Percentiles rank a stretch among this genome's conserved stretches.
Conservation (phyloP, 2,113 vertebrate genomes). For the Daboia siamensis region DNA sequence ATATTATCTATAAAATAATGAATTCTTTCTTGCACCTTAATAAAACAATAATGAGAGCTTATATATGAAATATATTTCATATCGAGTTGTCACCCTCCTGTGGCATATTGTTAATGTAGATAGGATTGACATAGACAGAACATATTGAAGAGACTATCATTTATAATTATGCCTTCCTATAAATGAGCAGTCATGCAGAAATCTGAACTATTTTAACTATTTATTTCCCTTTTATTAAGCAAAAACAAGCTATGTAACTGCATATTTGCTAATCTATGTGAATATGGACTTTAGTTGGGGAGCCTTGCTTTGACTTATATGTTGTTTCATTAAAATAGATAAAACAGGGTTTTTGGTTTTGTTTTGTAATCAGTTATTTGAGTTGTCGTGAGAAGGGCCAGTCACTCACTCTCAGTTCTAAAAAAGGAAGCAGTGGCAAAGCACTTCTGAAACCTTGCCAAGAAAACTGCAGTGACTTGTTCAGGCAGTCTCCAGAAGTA, state of each 20-base stretch:
- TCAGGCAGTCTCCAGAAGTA: neutral
- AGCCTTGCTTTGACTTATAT: slow-evolving; percentile 15
- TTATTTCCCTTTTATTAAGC: neutral
- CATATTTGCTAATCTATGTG: neutral
- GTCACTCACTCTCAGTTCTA: neutral
- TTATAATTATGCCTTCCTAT: neutral
- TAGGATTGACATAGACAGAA: neutral
- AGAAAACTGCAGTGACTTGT: neutral
- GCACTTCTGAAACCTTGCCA: neutral
- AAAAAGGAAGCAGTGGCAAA: neutral
- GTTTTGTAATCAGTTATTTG: slow-evolving; percentile 38
- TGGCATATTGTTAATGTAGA: neutral
- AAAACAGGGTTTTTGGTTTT: slow-evolving; percentile 54
- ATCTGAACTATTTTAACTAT: neutral
- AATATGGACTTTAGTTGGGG: neutral
- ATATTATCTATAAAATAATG: neutral
- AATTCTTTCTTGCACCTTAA: neutral
- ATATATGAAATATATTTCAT: neutral
- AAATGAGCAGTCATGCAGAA: neutral
- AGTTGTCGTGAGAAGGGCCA: slow-evolving; percentile 4
- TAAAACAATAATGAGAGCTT: neutral
- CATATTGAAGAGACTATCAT: neutral
- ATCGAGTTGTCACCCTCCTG: neutral
- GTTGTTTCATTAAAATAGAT: slow-evolving; percentile 50
- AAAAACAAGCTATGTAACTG: accelerated